Evolutionary conservation across 2,797 vertebrate species (phyloP).

Genomic region (Periparus ater): DNA sequence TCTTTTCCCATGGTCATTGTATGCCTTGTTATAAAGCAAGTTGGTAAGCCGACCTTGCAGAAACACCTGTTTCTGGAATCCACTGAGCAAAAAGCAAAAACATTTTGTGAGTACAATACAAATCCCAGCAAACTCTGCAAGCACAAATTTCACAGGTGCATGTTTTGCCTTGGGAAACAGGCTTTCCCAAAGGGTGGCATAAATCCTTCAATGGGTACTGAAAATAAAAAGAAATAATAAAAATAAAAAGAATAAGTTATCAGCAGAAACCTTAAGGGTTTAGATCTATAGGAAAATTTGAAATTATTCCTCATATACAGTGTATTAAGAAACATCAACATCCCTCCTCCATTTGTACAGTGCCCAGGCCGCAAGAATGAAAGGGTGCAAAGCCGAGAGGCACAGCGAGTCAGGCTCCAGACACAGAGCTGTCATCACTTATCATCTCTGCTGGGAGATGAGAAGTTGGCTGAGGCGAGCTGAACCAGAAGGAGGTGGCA

Average conservation of each 20-base stretch:
- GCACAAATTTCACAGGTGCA: background rate
- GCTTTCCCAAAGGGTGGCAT: background rate
- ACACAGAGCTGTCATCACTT: background rate
- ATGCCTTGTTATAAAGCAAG: background rate
- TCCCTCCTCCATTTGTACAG: background rate
- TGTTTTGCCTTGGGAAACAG: background rate
- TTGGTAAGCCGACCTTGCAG: background rate
- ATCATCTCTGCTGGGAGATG: background rate
- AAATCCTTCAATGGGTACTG: background rate
- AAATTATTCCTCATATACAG: background rate
- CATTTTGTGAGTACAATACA: background rate
- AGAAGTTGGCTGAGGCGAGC: background rate
- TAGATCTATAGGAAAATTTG: background rate
- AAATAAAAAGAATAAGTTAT: background rate
- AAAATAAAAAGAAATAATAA: background rate
- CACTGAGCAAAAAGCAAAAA: background rate
- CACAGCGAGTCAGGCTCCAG: background rate
- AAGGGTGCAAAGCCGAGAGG: background rate
- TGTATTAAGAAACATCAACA: background rate
- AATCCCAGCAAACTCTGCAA: background rate
- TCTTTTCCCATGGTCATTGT: background rate
- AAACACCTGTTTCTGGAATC: background rate
- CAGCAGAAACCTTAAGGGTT: background rate
- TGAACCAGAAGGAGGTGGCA: background rate
- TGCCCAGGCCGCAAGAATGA: background rate